Base-by-base conservation (phyloP, 2,797 vertebrate genomes). In the Eidolon dupreanum region DNA sequence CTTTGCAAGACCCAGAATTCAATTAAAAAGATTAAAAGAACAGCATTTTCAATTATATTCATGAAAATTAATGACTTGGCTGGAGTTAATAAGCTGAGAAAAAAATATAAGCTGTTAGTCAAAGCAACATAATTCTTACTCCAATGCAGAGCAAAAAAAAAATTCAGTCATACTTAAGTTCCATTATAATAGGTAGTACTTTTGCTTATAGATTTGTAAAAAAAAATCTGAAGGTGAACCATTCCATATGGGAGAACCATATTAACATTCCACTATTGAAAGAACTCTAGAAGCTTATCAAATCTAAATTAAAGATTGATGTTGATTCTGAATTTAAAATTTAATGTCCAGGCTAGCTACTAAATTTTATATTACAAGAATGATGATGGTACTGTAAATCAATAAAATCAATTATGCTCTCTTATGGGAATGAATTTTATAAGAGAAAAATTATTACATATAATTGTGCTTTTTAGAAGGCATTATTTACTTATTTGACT, bases 291-390 rank as follows among this genome's bases (percentile, higher is more conserved):
- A 85, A 95, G 92, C 57, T 94, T 96, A 94, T 61, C 92, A 88
- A 78, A 74, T 96, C 96, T n/a, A 97, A 98, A 98, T 98, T 92
- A 86, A 97, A 96, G 86, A 93, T 93, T 97, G 89, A 97, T 97
- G 96, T 68, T 88, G 95, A 97, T 88, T 94, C 93, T 78, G 78
- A 96, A 26, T 96, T 98, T 97, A 96, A 98, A 95, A 94, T 96
- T 88, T 98, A 97, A 98, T 92, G 94, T 49, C 79, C 59, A 93
- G 91, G 83, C 24, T 63, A 95, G 95, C 93, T 95, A 85, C 86
- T 97, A 92, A 92, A 85, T 94, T 97, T 94, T 97, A 82, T 95
- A 92, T 96, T 89, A 94, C 65, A 79, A 94, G 88, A 95, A 92
- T n/a, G 49, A 33, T 43, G 49, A 43, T 2, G n/a, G 31, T 75